Evolutionary conservation across 1,140 invertebrate genomes (phyloP), one percentile per base, ranked within the genome.

Genomic region (Drosophila trapezifrons): DNA sequence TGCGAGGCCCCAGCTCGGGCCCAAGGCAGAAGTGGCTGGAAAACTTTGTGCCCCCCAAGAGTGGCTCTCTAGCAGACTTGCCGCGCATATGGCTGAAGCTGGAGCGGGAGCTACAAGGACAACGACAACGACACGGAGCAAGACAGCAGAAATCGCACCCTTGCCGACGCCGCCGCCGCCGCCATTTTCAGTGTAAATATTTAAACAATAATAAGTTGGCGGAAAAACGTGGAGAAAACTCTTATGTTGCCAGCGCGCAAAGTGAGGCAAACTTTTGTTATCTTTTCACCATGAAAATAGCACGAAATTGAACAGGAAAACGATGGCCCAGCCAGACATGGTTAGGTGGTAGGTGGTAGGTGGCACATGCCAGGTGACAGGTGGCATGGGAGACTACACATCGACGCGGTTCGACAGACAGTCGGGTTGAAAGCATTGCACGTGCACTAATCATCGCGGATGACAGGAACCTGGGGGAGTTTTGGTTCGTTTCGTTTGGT

Each of bases 171-270:
- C 35, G 43, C 25, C 43, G 22, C 42, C 35, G 56, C 40, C 59
- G 17, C 58, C 65, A 72, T 78, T 82, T 42, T 60, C 71, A 69
- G 76, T 84, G 85, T 89, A 89, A 89, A 89, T 89, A 89, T 89
- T 89, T 89, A 89, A 89, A 89, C 84, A 89, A 89, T 89, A 89
- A 89, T 89, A 89, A 89, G 77, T 84, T 89, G 70, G 77, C 85
- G 77, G 84, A 84, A 89, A 89, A 89, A 76, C 80, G 84, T 65
- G 73, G 79, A 57, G 52, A 74, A 86, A 83, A 79, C 84, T 86
- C 84, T 83, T 75, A 69, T 60, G 83, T 72, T 76, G 71, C 37
- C 35, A 56, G 69, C 70, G 69, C 45, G 32, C 25, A 78, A 84
- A 74, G 76, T 73, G 78, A 67, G 70, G 76, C 70, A 60, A 86